These are phyloP conservation scores for Halictus ligatus DNA, from an alignment of 2,888 invertebrate species.

Conservation along the genomic window DNA sequence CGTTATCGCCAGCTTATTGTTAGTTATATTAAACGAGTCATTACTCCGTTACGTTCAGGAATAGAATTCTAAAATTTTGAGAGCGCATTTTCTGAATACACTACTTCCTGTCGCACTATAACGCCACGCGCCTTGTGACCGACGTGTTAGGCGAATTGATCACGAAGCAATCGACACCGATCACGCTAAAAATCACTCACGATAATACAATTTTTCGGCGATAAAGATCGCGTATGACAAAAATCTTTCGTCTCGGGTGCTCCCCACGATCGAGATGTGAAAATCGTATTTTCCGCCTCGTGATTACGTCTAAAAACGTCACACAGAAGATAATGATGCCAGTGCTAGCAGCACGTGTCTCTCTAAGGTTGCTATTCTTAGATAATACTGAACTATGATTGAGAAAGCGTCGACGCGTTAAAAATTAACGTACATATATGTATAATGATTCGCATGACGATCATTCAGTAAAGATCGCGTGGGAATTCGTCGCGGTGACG, in stretches of 20 bases:
- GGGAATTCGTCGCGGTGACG: background rate
- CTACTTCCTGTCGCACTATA: background rate
- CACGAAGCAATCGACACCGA: background rate
- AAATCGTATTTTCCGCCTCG: constrained; percentile 17
- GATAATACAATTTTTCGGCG: background rate
- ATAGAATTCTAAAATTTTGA: background rate
- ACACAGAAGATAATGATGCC: constrained; percentile 8
- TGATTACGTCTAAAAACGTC: background rate
- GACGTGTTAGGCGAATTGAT: background rate
- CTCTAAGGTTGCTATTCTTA: constrained; percentile 27
- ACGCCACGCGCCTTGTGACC: background rate
- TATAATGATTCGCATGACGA: background rate
- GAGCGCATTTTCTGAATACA: too few relatives aligned
- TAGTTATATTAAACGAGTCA: too few relatives aligned
- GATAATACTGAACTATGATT: constrained; percentile 14
- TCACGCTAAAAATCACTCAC: background rate
- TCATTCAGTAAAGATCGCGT: background rate
- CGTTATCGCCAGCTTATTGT: background rate
- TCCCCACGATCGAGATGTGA: too few relatives aligned
- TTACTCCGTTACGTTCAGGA: background rate
- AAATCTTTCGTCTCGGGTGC: background rate
- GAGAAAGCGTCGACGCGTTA: background rate
- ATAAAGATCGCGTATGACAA: background rate
- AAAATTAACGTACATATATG: background rate
- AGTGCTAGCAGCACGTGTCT: background rate